These are phyloP conservation scores for Chrysemys picta DNA, from an alignment of 2,113 vertebrate genomes.

Conservation along the genomic window DNA sequence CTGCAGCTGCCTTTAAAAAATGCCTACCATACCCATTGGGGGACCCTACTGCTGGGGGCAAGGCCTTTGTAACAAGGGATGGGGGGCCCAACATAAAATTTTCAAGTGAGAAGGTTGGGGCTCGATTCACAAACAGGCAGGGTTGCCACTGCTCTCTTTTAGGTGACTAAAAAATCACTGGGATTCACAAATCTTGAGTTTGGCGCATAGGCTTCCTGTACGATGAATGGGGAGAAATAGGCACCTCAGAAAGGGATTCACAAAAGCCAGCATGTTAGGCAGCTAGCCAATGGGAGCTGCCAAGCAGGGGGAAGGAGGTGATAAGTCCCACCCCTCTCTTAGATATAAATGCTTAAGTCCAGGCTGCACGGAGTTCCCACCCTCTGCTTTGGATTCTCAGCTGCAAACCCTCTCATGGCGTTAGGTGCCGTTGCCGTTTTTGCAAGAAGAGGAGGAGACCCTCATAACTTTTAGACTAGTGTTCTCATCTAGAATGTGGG, in stretches of 20 bases:
- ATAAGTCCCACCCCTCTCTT: too few species aligned
- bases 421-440: too few species aligned
- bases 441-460: too few species aligned
- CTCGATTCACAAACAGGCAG: background rate
- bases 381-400: too few species aligned
- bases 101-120: background rate
- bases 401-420: too few species aligned
- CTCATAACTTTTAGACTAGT: too few species aligned
- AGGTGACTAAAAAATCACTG: background rate
- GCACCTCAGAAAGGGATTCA: background rate
- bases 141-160: background rate
- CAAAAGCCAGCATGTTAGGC: too few species aligned
- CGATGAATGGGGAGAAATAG: background rate
- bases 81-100: background rate
- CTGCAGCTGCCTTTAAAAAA: background rate
- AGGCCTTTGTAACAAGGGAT: too few species aligned
- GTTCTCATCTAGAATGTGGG: too few species aligned
- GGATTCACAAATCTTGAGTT: background rate
- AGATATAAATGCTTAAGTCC: background rate
- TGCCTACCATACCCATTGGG: background rate
- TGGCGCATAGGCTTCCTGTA: too few species aligned
- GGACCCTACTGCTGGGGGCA: background rate
- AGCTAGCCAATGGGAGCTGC: background rate
- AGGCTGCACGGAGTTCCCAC: too few species aligned
- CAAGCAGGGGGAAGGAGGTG: background rate